Evolutionary conservation across 1,140 invertebrate genomes (phyloP).

Genomic region (Arion vulgaris): DNA sequence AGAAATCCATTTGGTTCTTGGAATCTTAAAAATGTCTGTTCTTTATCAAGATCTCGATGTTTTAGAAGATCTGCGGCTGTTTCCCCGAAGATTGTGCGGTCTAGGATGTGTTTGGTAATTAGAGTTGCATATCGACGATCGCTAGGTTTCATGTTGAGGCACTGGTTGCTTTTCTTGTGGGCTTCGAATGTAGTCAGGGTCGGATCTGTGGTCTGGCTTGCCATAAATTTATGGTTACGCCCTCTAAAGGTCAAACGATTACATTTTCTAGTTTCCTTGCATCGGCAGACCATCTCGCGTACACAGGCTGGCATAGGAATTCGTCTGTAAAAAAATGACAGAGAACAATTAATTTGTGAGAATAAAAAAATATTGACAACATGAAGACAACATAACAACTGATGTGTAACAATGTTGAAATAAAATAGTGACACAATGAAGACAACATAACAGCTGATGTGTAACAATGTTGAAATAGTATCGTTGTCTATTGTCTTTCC

Average conservation of each 20-base stretch:
- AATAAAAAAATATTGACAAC: too few relatives aligned
- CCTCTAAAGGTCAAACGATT: neutral
- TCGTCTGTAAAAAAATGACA: neutral
- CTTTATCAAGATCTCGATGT: neutral
- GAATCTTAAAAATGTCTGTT: neutral
- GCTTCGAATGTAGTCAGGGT: constrained; percentile 3
- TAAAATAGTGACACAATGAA: neutral
- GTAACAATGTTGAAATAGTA: too few relatives aligned
- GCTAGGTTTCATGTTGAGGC: neutral
- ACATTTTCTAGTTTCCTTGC: constrained; percentile 17
- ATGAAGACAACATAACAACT: neutral
- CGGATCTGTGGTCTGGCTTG: constrained; percentile 18
- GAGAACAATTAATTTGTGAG: too few relatives aligned
- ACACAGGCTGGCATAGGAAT: constrained; percentile 9
- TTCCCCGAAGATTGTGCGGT: neutral
- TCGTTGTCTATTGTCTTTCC: too few relatives aligned
- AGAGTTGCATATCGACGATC: neutral
- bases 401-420: neutral
- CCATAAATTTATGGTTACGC: neutral
- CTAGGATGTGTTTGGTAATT: neutral
- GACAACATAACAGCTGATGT: too few relatives aligned
- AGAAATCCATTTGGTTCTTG: neutral
- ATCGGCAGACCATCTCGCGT: constrained; percentile 8
- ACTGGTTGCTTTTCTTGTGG: neutral
- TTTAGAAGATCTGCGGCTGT: neutral